Conservation (phyloP, 2,113 vertebrate species). For the Rhodinocichla rosea region DNA sequence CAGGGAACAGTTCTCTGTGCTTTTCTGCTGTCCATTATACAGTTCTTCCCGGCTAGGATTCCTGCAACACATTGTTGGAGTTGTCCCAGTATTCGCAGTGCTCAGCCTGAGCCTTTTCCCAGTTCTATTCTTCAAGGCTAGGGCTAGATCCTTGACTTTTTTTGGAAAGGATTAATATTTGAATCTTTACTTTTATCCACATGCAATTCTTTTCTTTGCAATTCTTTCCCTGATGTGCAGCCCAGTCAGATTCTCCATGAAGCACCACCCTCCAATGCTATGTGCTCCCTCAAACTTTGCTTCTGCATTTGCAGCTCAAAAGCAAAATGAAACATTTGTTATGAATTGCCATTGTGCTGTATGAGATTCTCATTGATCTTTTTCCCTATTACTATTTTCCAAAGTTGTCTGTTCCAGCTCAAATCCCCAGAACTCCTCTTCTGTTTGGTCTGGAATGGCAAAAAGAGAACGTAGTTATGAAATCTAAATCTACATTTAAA, state of each 20-base stretch:
- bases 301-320: not conserved
- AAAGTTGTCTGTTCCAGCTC: not conserved
- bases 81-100: not conserved
- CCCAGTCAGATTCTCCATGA: not conserved
- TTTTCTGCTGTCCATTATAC: rapidly evolving
- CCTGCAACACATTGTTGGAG: not conserved
- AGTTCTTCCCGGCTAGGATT: not conserved
- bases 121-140: not conserved
- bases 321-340: not conserved
- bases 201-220: not conserved
- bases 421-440: not conserved
- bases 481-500: not conserved
- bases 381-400: not conserved
- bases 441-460: not conserved
- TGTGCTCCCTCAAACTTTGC: not conserved
- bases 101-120: not conserved
- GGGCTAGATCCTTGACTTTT: not conserved
- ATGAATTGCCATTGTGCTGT: not conserved
- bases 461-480: not conserved
- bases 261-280: not conserved
- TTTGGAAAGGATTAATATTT: not conserved
- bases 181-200: not conserved
- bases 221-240: not conserved
- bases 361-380: not conserved
- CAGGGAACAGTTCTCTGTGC: not conserved